Conservation (phyloP, 2,888 invertebrate species). For the Petrophora chlorosata region DNA sequence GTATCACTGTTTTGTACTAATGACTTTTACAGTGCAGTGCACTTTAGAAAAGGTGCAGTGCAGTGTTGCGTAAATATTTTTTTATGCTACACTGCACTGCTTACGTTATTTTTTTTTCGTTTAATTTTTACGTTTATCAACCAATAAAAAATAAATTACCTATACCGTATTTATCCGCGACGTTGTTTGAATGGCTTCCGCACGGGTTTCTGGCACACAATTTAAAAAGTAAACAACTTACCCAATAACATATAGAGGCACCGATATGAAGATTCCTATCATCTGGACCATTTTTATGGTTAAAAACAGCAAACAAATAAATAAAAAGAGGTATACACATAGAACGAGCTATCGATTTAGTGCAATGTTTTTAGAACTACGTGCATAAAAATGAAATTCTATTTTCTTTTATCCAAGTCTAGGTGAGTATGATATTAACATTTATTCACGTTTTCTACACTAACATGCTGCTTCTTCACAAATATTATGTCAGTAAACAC, state of each 20-base stretch:
- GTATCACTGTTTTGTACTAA: no score
- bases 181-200: no score
- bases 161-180: no score
- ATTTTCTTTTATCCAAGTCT: constrained; percentile 4
- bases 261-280: constrained; percentile 54
- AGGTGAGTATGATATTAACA: constrained; percentile 1
- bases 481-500: neutral
- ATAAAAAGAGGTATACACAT: neutral
- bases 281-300: constrained; percentile 50
- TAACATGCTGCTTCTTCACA: constrained; percentile 31
- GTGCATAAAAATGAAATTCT: neutral
- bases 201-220: no score
- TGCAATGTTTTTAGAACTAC: constrained; percentile 4
- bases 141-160: no score
- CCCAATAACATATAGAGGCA: constrained; percentile 58
- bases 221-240: constrained; percentile 49
- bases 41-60: no score
- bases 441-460: constrained; percentile 19
- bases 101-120: no score
- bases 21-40: no score
- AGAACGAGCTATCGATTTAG: constrained; percentile 2
- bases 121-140: no score
- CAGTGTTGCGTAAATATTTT: no score
- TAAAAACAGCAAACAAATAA: constrained; percentile 30
- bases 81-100: no score